Evolutionary conservation across 2,113 vertebrate genomes (phyloP).

Genomic region (Coturnix japonica): DNA sequence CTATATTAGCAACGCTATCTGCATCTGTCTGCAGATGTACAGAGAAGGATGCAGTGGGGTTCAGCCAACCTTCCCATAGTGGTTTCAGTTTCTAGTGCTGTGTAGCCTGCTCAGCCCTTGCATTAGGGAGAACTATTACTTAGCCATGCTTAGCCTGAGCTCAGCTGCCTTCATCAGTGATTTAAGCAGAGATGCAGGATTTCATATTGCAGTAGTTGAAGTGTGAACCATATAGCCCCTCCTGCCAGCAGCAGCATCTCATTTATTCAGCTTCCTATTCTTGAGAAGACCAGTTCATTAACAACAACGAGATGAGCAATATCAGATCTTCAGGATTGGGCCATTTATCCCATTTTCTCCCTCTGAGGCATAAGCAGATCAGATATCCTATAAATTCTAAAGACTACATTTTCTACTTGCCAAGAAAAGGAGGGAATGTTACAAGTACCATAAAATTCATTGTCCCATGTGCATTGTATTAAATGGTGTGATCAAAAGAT

Average conservation of each 20-base stretch:
- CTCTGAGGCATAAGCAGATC: constrained; percentile 12
- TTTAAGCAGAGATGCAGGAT: not conserved
- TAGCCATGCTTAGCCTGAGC: not conserved
- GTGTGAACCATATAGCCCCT: not conserved
- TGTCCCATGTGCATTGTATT: not conserved
- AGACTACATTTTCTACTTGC: not conserved
- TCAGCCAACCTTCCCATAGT: not conserved
- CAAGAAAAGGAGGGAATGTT: constrained; percentile 12
- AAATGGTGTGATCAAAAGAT: not conserved
- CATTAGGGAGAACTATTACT: not conserved
- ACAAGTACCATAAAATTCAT: not conserved
- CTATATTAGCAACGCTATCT: not conserved
- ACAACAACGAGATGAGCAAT: not conserved
- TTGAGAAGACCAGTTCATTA: not conserved
- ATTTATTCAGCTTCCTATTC: not conserved
- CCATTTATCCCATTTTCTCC: not conserved
- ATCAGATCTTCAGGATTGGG: not conserved
- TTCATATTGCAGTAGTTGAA: not conserved
- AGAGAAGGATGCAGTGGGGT: not conserved
- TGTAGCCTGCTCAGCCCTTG: not conserved
- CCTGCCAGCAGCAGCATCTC: not conserved
- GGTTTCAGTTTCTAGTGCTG: not conserved
- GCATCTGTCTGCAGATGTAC: not conserved
- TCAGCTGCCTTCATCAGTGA: not conserved
- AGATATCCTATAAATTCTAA: constrained; percentile 15